These are phyloP conservation scores for Neodiprion pinetum DNA, from an alignment of 1,140 invertebrate species.

Conservation along the genomic window DNA sequence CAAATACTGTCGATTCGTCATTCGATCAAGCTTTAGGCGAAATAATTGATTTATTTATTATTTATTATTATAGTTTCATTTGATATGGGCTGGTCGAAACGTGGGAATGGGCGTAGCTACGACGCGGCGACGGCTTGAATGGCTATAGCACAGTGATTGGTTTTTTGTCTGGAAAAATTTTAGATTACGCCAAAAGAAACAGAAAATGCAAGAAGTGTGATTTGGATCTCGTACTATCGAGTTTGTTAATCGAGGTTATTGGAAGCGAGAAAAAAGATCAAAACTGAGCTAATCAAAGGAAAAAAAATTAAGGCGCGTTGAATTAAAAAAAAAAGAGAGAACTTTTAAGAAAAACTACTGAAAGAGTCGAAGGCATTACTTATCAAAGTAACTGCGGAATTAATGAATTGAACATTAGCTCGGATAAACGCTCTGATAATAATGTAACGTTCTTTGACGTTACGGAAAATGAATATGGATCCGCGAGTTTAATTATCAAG, in stretches of 20 bases:
- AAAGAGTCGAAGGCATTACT: constrained; percentile 18
- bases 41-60: neutral
- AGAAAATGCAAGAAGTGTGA: constrained; percentile 23
- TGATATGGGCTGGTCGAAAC: constrained; percentile 16
- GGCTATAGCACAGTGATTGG: constrained; percentile 12
- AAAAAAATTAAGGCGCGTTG: constrained; percentile 12
- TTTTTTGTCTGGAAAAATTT: constrained; percentile 8
- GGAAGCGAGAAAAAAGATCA: constrained; percentile 12
- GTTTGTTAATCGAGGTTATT: constrained; percentile 8
- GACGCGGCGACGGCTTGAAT: constrained; percentile 17
- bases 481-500: too few species aligned
- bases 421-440: constrained; percentile 16
- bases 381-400: constrained; percentile 12
- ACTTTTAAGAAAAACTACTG: constrained; percentile 16
- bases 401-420: constrained; percentile 7
- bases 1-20: neutral
- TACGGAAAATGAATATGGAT: too few species aligned
- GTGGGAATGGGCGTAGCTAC: constrained; percentile 11
- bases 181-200: neutral
- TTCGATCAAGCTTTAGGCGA: neutral
- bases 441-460: neutral
- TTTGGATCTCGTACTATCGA: constrained; percentile 11
- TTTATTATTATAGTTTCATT: constrained; percentile 19
- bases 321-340: constrained; percentile 21
- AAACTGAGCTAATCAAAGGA: constrained; percentile 14